Percentiles rank a stretch among this genome's conserved stretches.
These are phyloP conservation scores for Limnothrissa miodon DNA, from an alignment of 2,113 vertebrate species.

Conservation along the genomic window DNA sequence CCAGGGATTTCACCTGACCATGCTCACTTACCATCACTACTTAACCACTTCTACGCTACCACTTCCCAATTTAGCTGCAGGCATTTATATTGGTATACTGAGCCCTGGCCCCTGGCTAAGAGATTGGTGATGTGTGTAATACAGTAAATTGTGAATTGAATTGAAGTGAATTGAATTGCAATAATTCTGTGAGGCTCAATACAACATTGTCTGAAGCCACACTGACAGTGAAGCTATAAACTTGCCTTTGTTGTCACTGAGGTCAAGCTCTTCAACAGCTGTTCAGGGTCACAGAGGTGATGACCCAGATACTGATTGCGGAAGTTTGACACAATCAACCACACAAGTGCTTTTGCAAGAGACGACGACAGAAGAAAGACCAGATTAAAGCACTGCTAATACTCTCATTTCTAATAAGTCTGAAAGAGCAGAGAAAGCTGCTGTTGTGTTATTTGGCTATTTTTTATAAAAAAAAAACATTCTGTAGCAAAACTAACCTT, in stretches of 20 bases:
- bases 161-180: no score
- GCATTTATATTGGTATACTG: no score
- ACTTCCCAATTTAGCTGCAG: no score
- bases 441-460: background rate
- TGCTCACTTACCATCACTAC: no score
- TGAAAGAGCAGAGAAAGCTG: background rate
- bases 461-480: background rate
- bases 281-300: background rate
- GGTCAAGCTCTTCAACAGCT: background rate
- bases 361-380: background rate
- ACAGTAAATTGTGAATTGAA: no score
- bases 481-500: background rate
- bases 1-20: no score
- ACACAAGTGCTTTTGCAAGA: background rate
- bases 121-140: no score
- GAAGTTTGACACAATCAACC: background rate
- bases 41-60: no score
- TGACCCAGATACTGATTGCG: background rate
- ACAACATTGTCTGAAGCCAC: background rate
- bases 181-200: background rate
- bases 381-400: background rate
- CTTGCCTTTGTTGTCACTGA: no score
- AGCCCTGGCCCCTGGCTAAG: no score
- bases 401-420: background rate
- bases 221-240: background rate